phyloP scores from a whole-genome alignment of 2,113 vertebrate species.

The Myanophis thanlyinensis region DNA sequence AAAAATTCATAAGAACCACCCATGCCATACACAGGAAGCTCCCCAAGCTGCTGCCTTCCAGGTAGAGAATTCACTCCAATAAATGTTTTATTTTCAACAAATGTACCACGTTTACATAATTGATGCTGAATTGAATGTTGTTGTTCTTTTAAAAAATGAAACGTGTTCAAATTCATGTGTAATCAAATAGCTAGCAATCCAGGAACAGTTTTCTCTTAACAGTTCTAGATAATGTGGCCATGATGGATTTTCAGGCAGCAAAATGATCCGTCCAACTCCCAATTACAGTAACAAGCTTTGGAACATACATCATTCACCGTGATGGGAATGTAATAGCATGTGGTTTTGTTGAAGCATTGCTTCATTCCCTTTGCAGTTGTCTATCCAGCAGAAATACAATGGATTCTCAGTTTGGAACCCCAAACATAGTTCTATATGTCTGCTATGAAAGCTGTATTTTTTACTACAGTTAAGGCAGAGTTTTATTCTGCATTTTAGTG shows the following conservation, averaged over 20 bases:
- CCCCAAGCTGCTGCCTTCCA: neutral
- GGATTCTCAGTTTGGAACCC: neutral
- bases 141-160: neutral
- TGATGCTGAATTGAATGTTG: neutral
- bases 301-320: constrained; percentile 34
- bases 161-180: constrained; percentile 29
- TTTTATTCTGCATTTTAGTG: neutral
- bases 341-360: constrained; percentile 46
- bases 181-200: constrained; percentile 36
- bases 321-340: constrained; percentile 43
- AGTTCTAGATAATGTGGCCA: constrained; percentile 37
- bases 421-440: neutral
- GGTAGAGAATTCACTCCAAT: neutral
- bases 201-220: constrained; percentile 42
- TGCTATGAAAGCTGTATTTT: neutral
- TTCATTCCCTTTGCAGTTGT: constrained; percentile 43
- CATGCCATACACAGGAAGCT: neutral
- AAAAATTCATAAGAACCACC: neutral
- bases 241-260: constrained; percentile 6
- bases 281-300: constrained; percentile 33
- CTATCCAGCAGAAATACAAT: neutral
- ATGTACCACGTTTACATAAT: constrained; percentile 19
- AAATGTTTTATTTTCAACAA: constrained; percentile 12
- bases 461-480: neutral
- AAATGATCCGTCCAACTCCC: constrained; percentile 18